These are phyloP conservation scores for Pegoplata infirma DNA, from an alignment of 2,888 invertebrate genomes.

Conservation along the genomic window DNA sequence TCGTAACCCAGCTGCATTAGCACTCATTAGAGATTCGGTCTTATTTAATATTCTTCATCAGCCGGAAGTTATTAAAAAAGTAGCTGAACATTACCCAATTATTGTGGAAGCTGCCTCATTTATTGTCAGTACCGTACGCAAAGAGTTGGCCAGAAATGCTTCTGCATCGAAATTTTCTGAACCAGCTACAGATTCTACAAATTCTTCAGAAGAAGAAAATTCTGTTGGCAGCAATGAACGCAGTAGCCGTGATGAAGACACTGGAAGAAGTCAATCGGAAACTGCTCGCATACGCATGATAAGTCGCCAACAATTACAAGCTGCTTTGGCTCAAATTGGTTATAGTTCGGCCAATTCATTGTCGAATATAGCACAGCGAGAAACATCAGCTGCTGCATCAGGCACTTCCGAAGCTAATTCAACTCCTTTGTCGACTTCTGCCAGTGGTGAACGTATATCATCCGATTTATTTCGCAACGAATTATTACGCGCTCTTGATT, in stretches of 20 bases:
- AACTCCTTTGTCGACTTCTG: conserved; percentile 55
- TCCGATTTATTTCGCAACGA: conserved; percentile 89
- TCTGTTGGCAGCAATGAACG: conserved; percentile 70
- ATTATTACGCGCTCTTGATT: conserved; percentile 83
- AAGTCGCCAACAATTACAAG: conserved; percentile 75
- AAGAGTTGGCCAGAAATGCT: conserved; percentile 74
- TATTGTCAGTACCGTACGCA: conserved; percentile 76
- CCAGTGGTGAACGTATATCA: conserved; percentile 80
- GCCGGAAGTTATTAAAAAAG: conserved; percentile 82
- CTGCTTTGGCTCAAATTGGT: conserved; percentile 74
- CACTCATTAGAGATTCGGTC: conserved; percentile 86
- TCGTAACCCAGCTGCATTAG: conserved; percentile 84
- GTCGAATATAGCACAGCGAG: conserved; percentile 76
- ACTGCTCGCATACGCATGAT: conserved; percentile 75
- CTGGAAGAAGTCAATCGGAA: conserved; percentile 69
- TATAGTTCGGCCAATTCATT: conserved; percentile 75
- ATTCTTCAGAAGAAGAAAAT: conserved; percentile 77
- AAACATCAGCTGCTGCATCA: conserved; percentile 56
- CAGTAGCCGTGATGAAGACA: conserved; percentile 63
- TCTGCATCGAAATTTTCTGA: conserved; percentile 73
- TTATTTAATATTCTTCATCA: conserved; percentile 84
- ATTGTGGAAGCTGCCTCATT: conserved; percentile 82
- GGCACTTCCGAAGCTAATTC: conserved; percentile 48
- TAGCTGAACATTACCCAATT: conserved; percentile 83
- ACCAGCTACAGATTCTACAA: conserved; percentile 76